Percentiles rank a stretch among this genome's conserved stretches.
phyloP scores from a whole-genome alignment of 2,113 vertebrate species.

The Chaenocephalus aceratus region DNA sequence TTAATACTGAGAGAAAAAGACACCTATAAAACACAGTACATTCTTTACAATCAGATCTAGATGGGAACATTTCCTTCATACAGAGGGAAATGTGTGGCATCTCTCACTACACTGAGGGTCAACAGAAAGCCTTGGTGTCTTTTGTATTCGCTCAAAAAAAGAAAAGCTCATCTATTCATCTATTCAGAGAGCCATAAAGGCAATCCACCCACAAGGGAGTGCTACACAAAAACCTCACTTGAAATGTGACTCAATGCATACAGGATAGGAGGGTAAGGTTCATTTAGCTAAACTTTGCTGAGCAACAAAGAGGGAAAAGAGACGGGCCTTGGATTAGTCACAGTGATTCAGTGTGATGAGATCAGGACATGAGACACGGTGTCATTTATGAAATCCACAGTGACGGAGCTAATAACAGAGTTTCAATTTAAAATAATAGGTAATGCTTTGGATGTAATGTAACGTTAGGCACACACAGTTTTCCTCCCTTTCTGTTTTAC shows the following conservation, averaged over 20 bases:
- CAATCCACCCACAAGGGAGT: slow-evolving; percentile 72
- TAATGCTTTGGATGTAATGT: slow-evolving; percentile 1
- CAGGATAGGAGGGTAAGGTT: slow-evolving; percentile 69
- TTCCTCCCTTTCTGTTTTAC: background rate
- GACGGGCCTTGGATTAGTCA: slow-evolving; percentile 50
- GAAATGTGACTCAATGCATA: slow-evolving; percentile 75
- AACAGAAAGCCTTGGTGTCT: slow-evolving; percentile 17
- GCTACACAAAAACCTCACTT: slow-evolving; percentile 70
- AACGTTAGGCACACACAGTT: background rate
- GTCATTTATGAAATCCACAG: slow-evolving; percentile 37
- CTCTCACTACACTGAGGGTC: no score
- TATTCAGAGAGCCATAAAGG: slow-evolving; percentile 73
- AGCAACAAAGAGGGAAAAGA: slow-evolving; percentile 58
- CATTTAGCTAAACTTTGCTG: slow-evolving; percentile 67
- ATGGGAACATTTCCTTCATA: no score
- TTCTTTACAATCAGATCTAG: no score
- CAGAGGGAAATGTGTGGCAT: no score
- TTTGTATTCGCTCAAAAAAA: slow-evolving; percentile 47
- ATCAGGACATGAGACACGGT: slow-evolving; percentile 41
- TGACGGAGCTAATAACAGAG: slow-evolving; percentile 28
- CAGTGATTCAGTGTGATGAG: slow-evolving; percentile 49
- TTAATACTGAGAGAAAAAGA: no score
- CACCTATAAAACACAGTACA: no score
- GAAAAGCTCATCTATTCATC: slow-evolving; percentile 63
- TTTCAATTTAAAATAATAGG: background rate